phyloP scores from a whole-genome alignment of 2,113 vertebrate genomes.

The Rafetus swinhoei region DNA sequence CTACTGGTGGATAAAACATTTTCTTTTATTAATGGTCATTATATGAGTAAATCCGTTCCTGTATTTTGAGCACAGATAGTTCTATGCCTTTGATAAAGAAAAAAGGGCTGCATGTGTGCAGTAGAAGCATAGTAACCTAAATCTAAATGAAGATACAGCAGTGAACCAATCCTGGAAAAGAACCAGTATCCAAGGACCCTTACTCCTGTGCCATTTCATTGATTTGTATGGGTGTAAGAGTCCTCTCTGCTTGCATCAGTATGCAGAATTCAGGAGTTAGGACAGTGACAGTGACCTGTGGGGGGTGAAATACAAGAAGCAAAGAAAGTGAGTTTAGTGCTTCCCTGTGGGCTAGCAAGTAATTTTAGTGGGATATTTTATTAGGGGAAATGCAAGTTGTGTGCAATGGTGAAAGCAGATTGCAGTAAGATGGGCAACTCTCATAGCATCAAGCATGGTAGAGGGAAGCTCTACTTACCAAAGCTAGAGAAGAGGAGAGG shows the following conservation, averaged over 20 bases:
- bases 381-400: not conserved
- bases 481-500: not conserved
- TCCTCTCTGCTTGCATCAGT: not conserved
- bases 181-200: not conserved
- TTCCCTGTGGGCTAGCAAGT: not conserved
- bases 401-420: slow-evolving; percentile 9
- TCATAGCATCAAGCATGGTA: not conserved
- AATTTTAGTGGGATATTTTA: not conserved
- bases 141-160: not conserved
- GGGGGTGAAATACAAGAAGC: not conserved
- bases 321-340: not conserved
- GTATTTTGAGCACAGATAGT: not conserved
- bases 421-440: slow-evolving; percentile 1
- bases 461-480: not conserved
- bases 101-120: not conserved
- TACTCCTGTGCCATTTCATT: not conserved
- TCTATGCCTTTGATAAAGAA: not conserved
- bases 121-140: not conserved
- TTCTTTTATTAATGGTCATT: not conserved
- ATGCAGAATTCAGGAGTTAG: not conserved
- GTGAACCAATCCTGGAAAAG: not conserved
- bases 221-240: not conserved
- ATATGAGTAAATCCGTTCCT: not conserved
- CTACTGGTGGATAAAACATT: not conserved
- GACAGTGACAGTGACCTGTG: not conserved